These are phyloP conservation scores for Bovichtus variegatus DNA, from an alignment of 2,797 vertebrate species.

Conservation along the genomic window DNA sequence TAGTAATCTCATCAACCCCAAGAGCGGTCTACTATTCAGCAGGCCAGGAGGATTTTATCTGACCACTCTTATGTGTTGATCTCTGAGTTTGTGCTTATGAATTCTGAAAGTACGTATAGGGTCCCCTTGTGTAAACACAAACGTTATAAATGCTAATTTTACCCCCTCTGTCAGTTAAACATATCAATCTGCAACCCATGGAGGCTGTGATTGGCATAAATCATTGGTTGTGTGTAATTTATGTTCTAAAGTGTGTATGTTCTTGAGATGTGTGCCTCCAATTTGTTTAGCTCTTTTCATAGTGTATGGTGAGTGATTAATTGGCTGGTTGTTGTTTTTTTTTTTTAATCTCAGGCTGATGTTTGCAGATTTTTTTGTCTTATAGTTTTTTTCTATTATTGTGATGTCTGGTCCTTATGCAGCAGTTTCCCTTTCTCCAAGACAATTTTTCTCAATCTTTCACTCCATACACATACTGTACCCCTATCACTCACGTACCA, in stretches of 20 bases:
- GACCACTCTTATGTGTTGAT: too few species aligned
- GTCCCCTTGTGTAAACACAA: not conserved
- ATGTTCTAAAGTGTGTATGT: too few species aligned
- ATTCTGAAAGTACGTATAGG: not conserved
- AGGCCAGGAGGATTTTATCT: too few species aligned
- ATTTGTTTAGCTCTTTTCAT: too few species aligned
- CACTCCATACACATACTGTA: constrained; percentile 13
- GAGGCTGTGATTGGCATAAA: not conserved
- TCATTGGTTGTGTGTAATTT: too few species aligned
- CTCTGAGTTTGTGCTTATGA: not conserved
- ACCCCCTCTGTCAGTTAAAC: not conserved
- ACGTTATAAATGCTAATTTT: not conserved
- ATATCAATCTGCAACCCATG: not conserved
- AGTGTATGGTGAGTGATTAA: not conserved
- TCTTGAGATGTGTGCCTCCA: too few species aligned
- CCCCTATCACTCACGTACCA: not conserved
- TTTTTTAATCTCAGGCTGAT: not conserved
- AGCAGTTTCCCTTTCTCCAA: not conserved
- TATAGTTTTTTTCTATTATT: not conserved
- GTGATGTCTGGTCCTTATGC: not conserved
- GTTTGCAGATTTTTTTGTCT: not conserved
- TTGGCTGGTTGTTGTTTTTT: too few species aligned
- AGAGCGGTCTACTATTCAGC: too few species aligned
- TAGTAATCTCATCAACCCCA: too few species aligned
- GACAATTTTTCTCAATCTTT: constrained; percentile 1